These are phyloP conservation scores for Tanytarsus gracilentus DNA, from an alignment of 2,888 invertebrate species.

Conservation along the genomic window DNA sequence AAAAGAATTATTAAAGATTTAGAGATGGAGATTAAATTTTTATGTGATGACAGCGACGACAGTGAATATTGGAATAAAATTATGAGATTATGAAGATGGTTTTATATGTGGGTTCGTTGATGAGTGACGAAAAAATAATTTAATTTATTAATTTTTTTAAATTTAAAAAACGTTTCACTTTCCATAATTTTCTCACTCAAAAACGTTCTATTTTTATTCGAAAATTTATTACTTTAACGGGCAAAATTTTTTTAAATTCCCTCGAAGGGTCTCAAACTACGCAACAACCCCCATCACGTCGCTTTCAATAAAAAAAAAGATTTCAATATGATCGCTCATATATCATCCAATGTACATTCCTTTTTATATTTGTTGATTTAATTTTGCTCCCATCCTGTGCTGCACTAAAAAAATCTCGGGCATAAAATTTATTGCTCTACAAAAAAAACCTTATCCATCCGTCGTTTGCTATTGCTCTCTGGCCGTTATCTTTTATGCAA, in stretches of 20 bases:
- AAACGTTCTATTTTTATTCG: too few relatives aligned
- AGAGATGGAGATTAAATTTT: too few relatives aligned
- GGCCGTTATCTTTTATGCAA: slow-evolving; percentile 25
- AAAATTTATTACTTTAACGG: too few relatives aligned
- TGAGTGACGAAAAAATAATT: too few relatives aligned
- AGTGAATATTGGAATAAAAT: neutral
- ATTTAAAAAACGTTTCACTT: too few relatives aligned
- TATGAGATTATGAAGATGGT: neutral
- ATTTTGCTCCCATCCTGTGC: slow-evolving; percentile 4
- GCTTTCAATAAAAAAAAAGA: too few relatives aligned
- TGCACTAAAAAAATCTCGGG: neutral
- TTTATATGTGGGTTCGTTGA: neutral
- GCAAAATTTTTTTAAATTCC: too few relatives aligned
- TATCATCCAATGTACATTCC: neutral
- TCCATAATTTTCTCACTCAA: too few relatives aligned
- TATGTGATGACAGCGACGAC: neutral
- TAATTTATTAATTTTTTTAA: too few relatives aligned
- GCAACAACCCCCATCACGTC: too few relatives aligned
- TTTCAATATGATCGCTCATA: too few relatives aligned
- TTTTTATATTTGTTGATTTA: neutral
- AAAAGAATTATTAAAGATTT: slow-evolving; percentile 12
- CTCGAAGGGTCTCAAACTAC: too few relatives aligned
- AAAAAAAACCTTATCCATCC: neutral
- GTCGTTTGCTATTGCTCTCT: neutral
- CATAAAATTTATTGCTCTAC: slow-evolving; percentile 17